Percentiles rank a stretch among this genome's conserved stretches.
These are phyloP conservation scores for Luscinia luscinia DNA, from an alignment of 2,797 vertebrate species.

Conservation along the genomic window DNA sequence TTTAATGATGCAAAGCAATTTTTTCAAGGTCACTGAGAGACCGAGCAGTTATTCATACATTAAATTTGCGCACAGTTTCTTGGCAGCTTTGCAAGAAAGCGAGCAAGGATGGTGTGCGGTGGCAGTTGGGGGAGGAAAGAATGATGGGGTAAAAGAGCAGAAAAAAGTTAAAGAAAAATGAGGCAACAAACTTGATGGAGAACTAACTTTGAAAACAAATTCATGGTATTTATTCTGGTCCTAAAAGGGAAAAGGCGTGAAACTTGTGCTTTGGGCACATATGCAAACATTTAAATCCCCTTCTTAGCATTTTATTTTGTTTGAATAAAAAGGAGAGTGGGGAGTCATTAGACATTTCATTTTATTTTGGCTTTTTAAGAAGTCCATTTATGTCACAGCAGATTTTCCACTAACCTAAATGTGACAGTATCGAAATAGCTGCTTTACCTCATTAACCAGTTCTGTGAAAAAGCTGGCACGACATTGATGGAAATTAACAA, in stretches of 20 bases:
- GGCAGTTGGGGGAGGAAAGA: slow-evolving; percentile 57
- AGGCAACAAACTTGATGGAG: not conserved
- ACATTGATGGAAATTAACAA: slow-evolving; percentile 62
- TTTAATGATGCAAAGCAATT: slow-evolving; percentile 82
- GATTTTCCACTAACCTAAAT: slow-evolving; percentile 38
- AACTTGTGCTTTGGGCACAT: slow-evolving; percentile 49
- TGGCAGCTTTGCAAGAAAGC: slow-evolving; percentile 78
- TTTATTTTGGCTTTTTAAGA: not conserved
- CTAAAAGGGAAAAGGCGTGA: slow-evolving; percentile 55
- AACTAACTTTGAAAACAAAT: slow-evolving; percentile 43
- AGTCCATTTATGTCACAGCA: slow-evolving; percentile 34
- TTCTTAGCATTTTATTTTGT: not conserved
- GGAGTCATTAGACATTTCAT: not conserved
- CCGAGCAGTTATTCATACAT: slow-evolving; percentile 80
- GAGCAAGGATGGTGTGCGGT: slow-evolving; percentile 63
- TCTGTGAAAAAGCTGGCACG: slow-evolving; percentile 33
- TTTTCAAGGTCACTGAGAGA: slow-evolving; percentile 80
- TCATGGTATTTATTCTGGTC: not conserved
- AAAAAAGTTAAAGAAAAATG: slow-evolving; percentile 17
- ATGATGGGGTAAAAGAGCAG: slow-evolving; percentile 30
- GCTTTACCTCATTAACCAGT: slow-evolving; percentile 44
- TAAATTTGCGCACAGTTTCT: slow-evolving; percentile 82
- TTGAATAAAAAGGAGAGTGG: not conserved
- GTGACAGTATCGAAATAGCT: not conserved
- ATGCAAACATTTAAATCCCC: not conserved